Evolutionary conservation across 2,888 invertebrate genomes (phyloP).

Genomic region (Platycnemis pennipes): DNA sequence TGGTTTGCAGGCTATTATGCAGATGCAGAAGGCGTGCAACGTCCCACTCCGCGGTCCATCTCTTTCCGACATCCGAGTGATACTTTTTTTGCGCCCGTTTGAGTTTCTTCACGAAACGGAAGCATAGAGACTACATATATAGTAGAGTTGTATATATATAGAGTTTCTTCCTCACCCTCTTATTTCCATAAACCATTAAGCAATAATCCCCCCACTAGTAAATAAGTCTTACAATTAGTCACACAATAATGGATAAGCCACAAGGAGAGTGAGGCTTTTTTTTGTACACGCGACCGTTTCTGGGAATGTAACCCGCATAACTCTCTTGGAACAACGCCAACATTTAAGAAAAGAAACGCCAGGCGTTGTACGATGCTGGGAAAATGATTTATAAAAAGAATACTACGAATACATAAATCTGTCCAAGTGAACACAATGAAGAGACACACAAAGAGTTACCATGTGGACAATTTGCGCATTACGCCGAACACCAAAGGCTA

Average conservation of each 20-base stretch:
- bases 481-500: not conserved
- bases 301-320: not conserved
- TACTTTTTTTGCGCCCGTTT: too few species aligned
- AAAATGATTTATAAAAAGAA: not conserved
- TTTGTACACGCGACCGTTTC: not conserved
- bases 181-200: not conserved
- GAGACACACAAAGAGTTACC: not conserved
- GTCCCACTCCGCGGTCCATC: too few species aligned
- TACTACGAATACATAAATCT: not conserved
- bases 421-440: not conserved
- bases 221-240: not conserved
- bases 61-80: too few species aligned
- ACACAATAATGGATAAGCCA: not conserved
- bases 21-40: too few species aligned
- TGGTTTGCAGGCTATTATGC: too few species aligned
- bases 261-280: not conserved
- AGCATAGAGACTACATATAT: too few species aligned
- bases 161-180: too few species aligned
- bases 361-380: not conserved
- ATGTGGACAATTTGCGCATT: not conserved
- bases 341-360: not conserved
- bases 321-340: not conserved
- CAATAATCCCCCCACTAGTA: not conserved
- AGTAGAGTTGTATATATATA: too few species aligned
- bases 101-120: too few species aligned